phyloP scores from a whole-genome alignment of 1,140 invertebrate species.

The Physella acuta region DNA sequence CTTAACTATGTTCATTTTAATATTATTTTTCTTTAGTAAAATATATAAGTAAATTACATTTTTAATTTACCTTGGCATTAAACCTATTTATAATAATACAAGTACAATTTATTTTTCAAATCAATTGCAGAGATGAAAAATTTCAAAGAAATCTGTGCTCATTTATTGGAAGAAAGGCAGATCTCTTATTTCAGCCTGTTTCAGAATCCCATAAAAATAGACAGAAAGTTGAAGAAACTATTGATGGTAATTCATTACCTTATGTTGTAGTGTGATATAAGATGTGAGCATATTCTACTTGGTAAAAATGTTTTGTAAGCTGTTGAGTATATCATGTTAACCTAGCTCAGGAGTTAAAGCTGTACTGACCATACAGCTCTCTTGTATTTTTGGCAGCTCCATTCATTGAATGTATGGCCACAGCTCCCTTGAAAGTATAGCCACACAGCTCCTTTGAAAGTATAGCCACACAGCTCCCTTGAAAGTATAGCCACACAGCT shows the following conservation, averaged over 20 bases:
- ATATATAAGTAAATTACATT: too few relatives aligned
- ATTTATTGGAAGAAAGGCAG: constrained; percentile 38
- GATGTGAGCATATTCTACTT: neutral
- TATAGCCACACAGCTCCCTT: too few relatives aligned
- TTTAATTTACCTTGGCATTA: neutral
- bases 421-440: too few relatives aligned
- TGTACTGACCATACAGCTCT: too few relatives aligned
- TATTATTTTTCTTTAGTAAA: neutral
- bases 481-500: too few relatives aligned
- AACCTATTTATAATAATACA: too few relatives aligned
- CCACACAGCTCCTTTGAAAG: too few relatives aligned
- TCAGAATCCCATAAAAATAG: constrained; percentile 6
- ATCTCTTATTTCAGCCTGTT: constrained; percentile 30
- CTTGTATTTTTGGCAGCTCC: too few relatives aligned
- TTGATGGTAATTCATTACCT: constrained; percentile 26
- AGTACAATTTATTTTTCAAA: too few relatives aligned
- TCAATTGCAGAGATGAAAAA: constrained; percentile 16
- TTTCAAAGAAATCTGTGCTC: constrained; percentile 9
- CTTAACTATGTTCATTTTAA: neutral
- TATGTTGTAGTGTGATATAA: too few relatives aligned
- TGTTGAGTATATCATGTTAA: neutral
- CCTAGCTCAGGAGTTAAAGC: too few relatives aligned
- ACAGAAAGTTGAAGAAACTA: constrained; percentile 7
- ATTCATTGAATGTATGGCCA: too few relatives aligned
- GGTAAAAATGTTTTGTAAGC: constrained; percentile 3